These are phyloP conservation scores for Eupithecia inturbata DNA, from an alignment of 2,888 invertebrate genomes.

Conservation along the genomic window DNA sequence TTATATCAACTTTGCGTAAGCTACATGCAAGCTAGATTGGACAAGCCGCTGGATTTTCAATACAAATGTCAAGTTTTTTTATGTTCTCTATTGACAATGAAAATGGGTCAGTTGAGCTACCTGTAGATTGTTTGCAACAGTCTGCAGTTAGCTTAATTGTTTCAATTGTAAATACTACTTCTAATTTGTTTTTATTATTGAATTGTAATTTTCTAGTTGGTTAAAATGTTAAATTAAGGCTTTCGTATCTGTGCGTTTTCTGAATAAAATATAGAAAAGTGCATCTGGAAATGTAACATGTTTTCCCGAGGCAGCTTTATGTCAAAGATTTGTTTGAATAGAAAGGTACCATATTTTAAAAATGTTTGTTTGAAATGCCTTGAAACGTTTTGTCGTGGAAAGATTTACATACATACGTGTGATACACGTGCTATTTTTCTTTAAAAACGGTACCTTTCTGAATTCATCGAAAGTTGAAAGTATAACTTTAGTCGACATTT, in stretches of 20 bases:
- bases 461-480: too few species aligned
- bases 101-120: too few species aligned
- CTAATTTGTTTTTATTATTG: too few species aligned
- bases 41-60: background rate
- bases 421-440: background rate
- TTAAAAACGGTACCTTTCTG: background rate
- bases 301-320: background rate
- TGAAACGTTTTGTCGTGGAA: background rate
- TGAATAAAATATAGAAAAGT: background rate
- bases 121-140: too few species aligned
- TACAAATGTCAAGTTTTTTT: too few species aligned
- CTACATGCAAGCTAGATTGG: background rate
- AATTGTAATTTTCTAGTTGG: too few species aligned
- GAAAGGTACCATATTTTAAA: background rate
- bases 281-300: constrained; percentile 1
- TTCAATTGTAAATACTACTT: too few species aligned
- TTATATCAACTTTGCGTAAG: background rate
- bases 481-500: too few species aligned
- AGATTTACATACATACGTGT: background rate
- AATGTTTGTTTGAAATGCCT: background rate
- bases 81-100: too few species aligned
- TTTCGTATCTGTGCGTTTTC: background rate
- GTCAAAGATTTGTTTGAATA: constrained; percentile 1
- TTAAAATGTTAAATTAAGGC: background rate
- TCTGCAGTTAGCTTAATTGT: too few species aligned